A percentile compares a stretch with the other conserved stretches of the same genome.
Evolutionary conservation across 2,888 invertebrate species (phyloP).

Genomic region (Omphaloscelis lunosa): DNA sequence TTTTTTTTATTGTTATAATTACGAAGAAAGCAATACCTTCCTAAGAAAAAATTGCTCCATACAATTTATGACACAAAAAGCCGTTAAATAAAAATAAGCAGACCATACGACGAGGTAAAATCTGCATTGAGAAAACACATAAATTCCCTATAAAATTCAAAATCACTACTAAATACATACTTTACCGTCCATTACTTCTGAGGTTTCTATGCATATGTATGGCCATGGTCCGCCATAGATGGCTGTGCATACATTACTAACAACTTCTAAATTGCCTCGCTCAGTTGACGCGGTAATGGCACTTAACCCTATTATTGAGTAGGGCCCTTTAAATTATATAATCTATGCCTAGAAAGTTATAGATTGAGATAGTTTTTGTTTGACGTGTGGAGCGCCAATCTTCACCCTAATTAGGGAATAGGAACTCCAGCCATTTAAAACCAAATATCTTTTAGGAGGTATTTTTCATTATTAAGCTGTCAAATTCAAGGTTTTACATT

Average conservation of each 20-base stretch:
- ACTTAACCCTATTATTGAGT: constrained; percentile 34
- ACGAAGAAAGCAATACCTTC: background rate
- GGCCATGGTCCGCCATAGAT: constrained; percentile 34
- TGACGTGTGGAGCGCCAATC: background rate
- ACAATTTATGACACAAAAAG: background rate
- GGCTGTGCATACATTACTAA: constrained; percentile 53
- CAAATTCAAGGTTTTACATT: background rate
- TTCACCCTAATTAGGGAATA: background rate
- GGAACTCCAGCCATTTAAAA: background rate
- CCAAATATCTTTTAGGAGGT: background rate
- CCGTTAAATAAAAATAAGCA: background rate
- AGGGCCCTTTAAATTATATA: constrained; percentile 35
- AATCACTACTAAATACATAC: constrained; percentile 37
- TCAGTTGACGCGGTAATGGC: constrained; percentile 33
- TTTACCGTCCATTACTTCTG: constrained; percentile 17
- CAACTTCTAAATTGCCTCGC: constrained; percentile 45
- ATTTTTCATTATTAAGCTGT: background rate
- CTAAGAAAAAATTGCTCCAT: background rate
- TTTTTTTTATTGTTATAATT: background rate
- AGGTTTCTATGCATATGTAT: constrained; percentile 39
- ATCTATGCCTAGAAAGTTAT: constrained; percentile 17
- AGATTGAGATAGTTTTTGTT: background rate
- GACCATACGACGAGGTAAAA: background rate
- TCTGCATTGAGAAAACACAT: background rate
- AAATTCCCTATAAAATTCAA: constrained; percentile 20